Evolutionary conservation across 2,797 vertebrate species (phyloP), one percentile per base, ranked within the genome.

Genomic region (Thaleichthys pacificus): DNA sequence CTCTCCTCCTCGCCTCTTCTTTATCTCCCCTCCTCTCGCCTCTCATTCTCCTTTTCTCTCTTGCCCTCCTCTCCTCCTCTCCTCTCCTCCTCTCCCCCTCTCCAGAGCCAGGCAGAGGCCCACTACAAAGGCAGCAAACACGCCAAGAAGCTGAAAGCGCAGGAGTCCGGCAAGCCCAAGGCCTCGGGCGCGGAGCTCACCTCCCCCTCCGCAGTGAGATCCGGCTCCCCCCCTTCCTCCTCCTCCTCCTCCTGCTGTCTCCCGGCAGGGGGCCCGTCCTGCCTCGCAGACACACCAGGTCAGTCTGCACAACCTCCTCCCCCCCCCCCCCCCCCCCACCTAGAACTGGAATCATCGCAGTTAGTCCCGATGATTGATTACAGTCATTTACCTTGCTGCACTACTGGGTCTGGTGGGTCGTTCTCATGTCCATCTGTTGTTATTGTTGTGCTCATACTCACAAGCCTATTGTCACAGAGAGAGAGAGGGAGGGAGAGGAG

Each of bases 121-220:
- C 97, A 99, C 91, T 99, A 96, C 94, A 97, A 95, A 95, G 97
- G 97, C 91, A 97, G 96, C 90, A 98, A 98, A 90, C 97, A 99
- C 86, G 96, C 96, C 91, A 99, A 98, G 95, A 99, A 98, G 94
- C 92, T 99, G 87, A 99, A 98, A 95, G 95, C 95, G 87, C 96
- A 98, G 91, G 96, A 98, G 91, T 93, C 94, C 92, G 95, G 94
- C 89, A 98, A 97, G 93, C 93, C 89, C 89, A 99, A 96, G 88
- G 89, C 93, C 89, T 76, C 21, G 72, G 75, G 66, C 63, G 12
- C 6, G 49, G 17, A 73, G 51, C 32, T 15, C 0, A 66, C 81
- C 30, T 32, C 75, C 57, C 5, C 58, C 80, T 32, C 72, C 79
- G 15, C 64, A 71, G 12, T 75, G n/a, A 38, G 35, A 38, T 73